These are phyloP conservation scores for Sarcophaga rosellei DNA, from an alignment of 2,888 invertebrate species.

Conservation along the genomic window DNA sequence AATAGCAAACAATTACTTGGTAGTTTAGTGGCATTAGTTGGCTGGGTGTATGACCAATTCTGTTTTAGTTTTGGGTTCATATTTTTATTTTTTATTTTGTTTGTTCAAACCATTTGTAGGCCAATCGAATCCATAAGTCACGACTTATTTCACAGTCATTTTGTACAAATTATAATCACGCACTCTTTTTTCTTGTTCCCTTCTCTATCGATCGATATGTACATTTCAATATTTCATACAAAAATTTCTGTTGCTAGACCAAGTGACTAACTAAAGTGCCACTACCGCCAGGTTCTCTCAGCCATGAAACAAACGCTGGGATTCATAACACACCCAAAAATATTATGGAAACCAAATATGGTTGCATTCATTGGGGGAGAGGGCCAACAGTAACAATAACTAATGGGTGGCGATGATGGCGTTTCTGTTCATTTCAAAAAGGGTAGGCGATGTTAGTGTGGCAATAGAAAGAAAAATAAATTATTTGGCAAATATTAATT, in stretches of 20 bases:
- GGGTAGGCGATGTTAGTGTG: slow-evolving; percentile 23
- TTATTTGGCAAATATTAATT: slow-evolving; percentile 23
- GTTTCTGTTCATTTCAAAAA: not conserved
- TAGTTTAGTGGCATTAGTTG: not conserved
- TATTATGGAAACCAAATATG: slow-evolving; percentile 52
- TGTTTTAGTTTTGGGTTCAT: slow-evolving; percentile 3
- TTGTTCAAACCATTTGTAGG: slow-evolving; percentile 52
- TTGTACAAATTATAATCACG: slow-evolving; percentile 65
- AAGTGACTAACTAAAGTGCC: slow-evolving; percentile 21
- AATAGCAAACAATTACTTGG: too few species aligned
- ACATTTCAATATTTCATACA: slow-evolving; percentile 16
- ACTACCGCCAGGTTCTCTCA: too few species aligned
- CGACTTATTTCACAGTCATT: slow-evolving; percentile 67
- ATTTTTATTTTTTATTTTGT: not conserved
- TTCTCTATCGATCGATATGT: too few species aligned
- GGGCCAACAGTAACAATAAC: not conserved
- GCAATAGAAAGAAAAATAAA: slow-evolving; percentile 24
- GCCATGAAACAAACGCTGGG: not conserved
- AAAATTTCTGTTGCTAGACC: slow-evolving; percentile 11
- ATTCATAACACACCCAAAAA: slow-evolving; percentile 58
- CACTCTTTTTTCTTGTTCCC: slow-evolving; percentile 24
- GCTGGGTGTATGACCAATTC: slow-evolving; percentile 33
- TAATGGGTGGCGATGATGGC: slow-evolving; percentile 18
- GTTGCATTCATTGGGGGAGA: too few species aligned
- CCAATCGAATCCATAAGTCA: slow-evolving; percentile 60